Conservation (phyloP, 2,113 vertebrate species). For the Salvator merianae region DNA sequence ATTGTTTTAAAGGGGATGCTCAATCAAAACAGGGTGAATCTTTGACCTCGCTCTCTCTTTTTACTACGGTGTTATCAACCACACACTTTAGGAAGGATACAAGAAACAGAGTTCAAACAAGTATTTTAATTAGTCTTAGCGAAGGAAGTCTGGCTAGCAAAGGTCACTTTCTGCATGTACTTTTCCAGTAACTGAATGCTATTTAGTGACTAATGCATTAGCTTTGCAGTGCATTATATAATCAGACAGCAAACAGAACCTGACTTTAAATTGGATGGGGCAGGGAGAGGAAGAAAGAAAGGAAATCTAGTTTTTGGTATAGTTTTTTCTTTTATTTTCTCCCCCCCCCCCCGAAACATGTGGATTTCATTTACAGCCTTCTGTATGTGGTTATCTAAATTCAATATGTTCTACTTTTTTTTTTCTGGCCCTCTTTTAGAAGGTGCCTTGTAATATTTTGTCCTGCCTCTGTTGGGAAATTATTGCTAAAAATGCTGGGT, state of each 20-base stretch:
- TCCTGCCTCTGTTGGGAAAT: background rate
- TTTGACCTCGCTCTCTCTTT: slow-evolving; percentile 27
- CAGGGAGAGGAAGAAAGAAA: slow-evolving; percentile 19
- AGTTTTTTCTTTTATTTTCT: no score
- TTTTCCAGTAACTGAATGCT: slow-evolving; percentile 46
- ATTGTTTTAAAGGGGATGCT: slow-evolving; percentile 1
- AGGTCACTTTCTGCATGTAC: slow-evolving; percentile 20
- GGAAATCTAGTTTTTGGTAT: background rate
- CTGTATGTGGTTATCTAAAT: background rate
- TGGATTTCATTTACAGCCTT: background rate
- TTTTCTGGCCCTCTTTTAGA: background rate
- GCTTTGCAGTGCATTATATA: slow-evolving; percentile 11
- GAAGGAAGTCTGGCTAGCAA: slow-evolving; percentile 45
- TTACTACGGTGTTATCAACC: slow-evolving; percentile 21
- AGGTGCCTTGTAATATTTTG: background rate
- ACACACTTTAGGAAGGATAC: slow-evolving; percentile 13
- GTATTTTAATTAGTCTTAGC: slow-evolving; percentile 31
- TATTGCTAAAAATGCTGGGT: background rate
- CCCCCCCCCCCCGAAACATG: background rate
- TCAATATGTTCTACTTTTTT: background rate
- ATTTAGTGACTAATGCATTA: slow-evolving; percentile 31
- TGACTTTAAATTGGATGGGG: slow-evolving; percentile 1
- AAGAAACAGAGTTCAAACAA: slow-evolving; percentile 18
- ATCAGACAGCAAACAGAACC: slow-evolving; percentile 12
- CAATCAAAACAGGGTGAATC: background rate